A percentile compares a stretch with the other conserved stretches of the same genome.
These are phyloP conservation scores for Nasonovia ribisnigri DNA, from an alignment of 2,888 invertebrate genomes.

Conservation along the genomic window DNA sequence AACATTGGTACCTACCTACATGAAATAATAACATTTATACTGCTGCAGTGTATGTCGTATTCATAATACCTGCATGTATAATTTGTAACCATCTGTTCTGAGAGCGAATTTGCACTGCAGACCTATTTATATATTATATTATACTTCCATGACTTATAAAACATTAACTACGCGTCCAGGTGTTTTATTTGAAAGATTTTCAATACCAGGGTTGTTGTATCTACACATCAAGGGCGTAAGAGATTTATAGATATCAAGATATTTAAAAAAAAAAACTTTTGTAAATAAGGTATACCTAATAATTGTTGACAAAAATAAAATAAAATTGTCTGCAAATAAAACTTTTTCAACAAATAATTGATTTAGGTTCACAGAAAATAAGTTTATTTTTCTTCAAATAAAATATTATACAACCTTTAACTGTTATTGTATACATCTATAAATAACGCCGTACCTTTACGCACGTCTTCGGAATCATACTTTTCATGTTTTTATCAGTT, in stretches of 20 bases:
- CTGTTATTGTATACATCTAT: neutral
- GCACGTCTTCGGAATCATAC: neutral
- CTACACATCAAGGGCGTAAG: neutral
- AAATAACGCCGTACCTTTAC: neutral
- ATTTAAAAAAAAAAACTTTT: neutral
- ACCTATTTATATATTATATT: neutral
- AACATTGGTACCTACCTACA: neutral
- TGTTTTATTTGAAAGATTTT: neutral
- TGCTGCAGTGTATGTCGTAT: neutral
- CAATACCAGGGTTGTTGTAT: neutral
- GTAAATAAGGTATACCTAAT: neutral
- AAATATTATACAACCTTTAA: neutral
- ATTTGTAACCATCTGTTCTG: neutral
- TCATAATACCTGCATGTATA: neutral
- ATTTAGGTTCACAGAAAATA: neutral
- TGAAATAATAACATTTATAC: neutral
- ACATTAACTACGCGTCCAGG: neutral
- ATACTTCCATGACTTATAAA: too few relatives aligned
- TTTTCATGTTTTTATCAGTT: neutral
- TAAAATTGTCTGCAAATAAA: neutral
- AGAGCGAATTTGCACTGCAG: neutral
- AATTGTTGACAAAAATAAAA: neutral
- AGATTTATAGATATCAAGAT: neutral
- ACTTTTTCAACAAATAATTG: neutral
- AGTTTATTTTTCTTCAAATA: neutral